phyloP scores from a whole-genome alignment of 1,140 invertebrate species.

The Eupeodes corollae region DNA sequence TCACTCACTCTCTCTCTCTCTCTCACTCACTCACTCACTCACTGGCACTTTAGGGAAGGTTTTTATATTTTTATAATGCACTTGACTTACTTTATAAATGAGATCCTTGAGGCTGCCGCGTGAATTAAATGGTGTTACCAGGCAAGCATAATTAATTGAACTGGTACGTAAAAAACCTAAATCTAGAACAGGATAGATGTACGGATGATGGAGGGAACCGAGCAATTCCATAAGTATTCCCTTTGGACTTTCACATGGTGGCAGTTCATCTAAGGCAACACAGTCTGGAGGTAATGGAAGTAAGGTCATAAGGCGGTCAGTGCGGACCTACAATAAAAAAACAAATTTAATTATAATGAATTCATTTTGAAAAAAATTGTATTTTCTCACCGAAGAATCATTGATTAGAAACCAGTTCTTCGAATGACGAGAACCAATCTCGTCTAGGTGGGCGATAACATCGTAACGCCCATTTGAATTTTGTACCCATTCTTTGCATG shows the following conservation, averaged over 20 bases:
- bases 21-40: no score
- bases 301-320: constrained; percentile 71
- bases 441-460: constrained; percentile 60
- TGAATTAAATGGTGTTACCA: constrained; percentile 70
- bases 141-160: constrained; percentile 48
- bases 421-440: constrained; percentile 69
- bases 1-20: no score
- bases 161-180: constrained; percentile 52
- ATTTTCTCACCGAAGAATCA: constrained; percentile 42
- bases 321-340: constrained; percentile 35
- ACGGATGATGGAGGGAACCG: constrained; percentile 77
- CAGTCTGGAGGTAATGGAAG: constrained; percentile 53
- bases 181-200: constrained; percentile 79
- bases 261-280: constrained; percentile 39
- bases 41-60: no score
- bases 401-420: constrained; percentile 84
- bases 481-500: constrained; percentile 49
- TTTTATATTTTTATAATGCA: not conserved
- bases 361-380: not conserved
- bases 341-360: not conserved
- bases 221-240: constrained; percentile 66
- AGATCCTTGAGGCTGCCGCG: constrained; percentile 79
- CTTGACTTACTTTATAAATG: constrained; percentile 61
- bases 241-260: constrained; percentile 39
- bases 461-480: constrained; percentile 54